These are phyloP conservation scores for Pseudochirops cupreus DNA, from an alignment of 2,797 vertebrate species.

Conservation along the genomic window DNA sequence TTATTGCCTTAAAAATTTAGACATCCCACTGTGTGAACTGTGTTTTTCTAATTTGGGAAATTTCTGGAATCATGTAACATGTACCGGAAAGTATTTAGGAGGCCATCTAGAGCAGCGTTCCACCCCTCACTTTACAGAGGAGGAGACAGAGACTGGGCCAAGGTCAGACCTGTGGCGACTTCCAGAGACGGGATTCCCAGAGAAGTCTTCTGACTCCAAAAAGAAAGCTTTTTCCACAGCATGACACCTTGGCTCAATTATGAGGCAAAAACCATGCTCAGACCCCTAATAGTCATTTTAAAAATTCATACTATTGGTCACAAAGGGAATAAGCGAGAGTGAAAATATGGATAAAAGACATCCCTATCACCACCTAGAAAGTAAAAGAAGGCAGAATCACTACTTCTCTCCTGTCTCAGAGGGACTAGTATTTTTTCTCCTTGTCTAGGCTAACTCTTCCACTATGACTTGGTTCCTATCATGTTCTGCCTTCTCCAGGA, in stretches of 20 bases:
- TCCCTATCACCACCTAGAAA: not conserved
- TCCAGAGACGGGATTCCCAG: not conserved
- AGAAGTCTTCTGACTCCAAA: not conserved
- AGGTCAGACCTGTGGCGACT: not conserved
- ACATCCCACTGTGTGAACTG: not conserved
- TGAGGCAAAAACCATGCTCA: not conserved
- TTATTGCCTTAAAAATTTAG: not conserved
- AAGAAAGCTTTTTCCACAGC: not conserved
- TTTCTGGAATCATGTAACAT: not conserved
- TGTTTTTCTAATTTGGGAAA: not conserved
- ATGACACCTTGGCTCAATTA: not conserved
- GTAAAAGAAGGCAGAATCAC: not conserved
- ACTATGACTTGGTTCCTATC: not conserved
- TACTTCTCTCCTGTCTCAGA: not conserved
- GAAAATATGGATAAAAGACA: not conserved
- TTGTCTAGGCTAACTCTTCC: not conserved
- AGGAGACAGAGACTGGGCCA: not conserved
- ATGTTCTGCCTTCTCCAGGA: not conserved
- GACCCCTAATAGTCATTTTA: not conserved
- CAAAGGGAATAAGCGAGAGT: not conserved
- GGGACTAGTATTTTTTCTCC: not conserved
- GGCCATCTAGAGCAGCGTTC: not conserved
- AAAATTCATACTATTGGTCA: not conserved
- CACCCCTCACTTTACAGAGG: not conserved
- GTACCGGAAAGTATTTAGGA: not conserved